phyloP scores from a whole-genome alignment of 2,797 vertebrate species.

The Gephyroberyx darwinii region DNA sequence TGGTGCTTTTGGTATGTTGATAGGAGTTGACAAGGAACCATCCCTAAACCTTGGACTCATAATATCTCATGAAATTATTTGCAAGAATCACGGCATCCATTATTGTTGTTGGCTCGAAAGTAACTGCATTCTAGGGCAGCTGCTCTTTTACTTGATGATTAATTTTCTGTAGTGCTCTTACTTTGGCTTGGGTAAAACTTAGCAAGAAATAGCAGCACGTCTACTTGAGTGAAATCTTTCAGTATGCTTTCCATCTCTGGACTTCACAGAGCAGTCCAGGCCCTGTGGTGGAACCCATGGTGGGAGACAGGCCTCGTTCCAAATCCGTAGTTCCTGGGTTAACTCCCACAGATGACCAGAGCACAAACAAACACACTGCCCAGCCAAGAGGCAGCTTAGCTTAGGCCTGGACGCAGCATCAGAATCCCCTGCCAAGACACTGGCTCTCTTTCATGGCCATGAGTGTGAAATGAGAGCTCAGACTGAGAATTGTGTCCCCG shows the following conservation, averaged over 20 bases:
- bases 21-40: background rate
- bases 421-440: conserved; percentile 39
- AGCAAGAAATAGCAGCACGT: background rate
- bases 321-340: conserved; percentile 29
- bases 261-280: conserved; percentile 22
- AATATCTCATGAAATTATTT: background rate
- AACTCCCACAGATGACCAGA: conserved; percentile 18
- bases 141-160: background rate
- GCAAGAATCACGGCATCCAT: background rate
- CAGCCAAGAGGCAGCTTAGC: conserved; percentile 55
- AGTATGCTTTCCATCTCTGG: conserved; percentile 26
- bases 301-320: conserved; percentile 26
- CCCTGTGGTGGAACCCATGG: conserved; percentile 36
- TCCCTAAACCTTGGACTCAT: background rate
- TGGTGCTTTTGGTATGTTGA: conserved; percentile 7
- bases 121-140: background rate
- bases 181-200: background rate
- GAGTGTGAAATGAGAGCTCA: conserved; percentile 43
- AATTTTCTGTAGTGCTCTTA: background rate
- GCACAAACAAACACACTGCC: conserved; percentile 46
- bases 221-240: background rate
- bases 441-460: conserved; percentile 27
- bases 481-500: conserved; percentile 26
- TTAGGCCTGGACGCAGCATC: conserved; percentile 45
- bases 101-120: conserved; percentile 9